Evolutionary conservation across 2,888 invertebrate species (phyloP).

Genomic region (Azorinus chamasolen): DNA sequence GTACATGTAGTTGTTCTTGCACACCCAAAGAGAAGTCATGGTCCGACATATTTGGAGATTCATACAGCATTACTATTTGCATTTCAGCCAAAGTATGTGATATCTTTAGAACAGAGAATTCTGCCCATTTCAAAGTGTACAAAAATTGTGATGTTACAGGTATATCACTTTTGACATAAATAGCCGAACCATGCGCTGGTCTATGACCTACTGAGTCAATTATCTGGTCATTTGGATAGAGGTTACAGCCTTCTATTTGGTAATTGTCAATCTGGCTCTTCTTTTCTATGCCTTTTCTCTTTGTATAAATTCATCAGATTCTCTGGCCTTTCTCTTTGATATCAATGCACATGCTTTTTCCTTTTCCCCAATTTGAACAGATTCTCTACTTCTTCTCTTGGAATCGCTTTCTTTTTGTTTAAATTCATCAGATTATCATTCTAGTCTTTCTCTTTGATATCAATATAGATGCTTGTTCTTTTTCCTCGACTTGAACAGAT

Average conservation of each 20-base stretch:
- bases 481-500: no score
- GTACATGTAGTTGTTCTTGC: constrained; percentile 18
- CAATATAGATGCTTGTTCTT: no score
- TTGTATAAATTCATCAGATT: no score
- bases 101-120: constrained; percentile 11
- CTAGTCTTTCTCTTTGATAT: no score
- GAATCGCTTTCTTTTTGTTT: constrained; percentile 15
- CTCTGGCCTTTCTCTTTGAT: no score
- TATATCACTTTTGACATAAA: constrained; percentile 40
- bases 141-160: neutral
- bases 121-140: constrained; percentile 6
- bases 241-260: constrained; percentile 23
- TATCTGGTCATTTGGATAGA: constrained; percentile 38
- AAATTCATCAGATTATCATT: no score
- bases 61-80: constrained; percentile 34
- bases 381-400: no score
- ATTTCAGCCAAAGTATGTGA: constrained; percentile 4
- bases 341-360: no score
- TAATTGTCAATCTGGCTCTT: constrained; percentile 18
- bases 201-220: constrained; percentile 2
- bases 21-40: neutral
- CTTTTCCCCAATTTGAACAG: no score
- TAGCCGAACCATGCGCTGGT: constrained; percentile 45
- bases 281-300: constrained; percentile 30
- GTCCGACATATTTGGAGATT: constrained; percentile 16